Evolutionary conservation across 2,888 invertebrate genomes (phyloP).

Genomic region (Lomographa bimaculata): DNA sequence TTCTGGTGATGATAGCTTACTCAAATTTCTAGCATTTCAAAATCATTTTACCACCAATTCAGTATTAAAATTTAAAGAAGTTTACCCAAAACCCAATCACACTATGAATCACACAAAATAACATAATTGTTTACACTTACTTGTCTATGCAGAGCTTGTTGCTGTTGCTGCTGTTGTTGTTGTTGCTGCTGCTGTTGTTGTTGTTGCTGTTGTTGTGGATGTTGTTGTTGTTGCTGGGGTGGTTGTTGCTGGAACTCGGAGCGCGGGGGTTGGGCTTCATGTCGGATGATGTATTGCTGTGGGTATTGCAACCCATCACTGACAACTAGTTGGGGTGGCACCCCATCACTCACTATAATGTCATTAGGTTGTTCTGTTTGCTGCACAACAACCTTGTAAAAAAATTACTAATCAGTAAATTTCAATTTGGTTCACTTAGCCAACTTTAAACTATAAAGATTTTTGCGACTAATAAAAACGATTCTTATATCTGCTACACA

Average conservation of each 20-base stretch:
- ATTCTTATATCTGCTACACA: no score
- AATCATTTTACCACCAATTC: no score
- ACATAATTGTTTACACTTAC: slow-evolving; percentile 20
- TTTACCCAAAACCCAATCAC: not conserved
- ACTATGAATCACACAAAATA: not conserved
- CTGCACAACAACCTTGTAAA: slow-evolving; percentile 74
- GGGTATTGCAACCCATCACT: slow-evolving; percentile 76
- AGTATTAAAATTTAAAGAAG: no score
- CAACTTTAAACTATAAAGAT: no score
- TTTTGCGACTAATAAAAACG: no score
- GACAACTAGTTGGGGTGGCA: slow-evolving; percentile 70
- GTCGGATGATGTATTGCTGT: slow-evolving; percentile 76
- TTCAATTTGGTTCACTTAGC: no score
- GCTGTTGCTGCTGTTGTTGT: slow-evolving; percentile 53
- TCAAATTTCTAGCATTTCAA: no score
- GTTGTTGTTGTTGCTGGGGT: slow-evolving; percentile 52
- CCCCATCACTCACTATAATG: slow-evolving; percentile 80
- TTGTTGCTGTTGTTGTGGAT: slow-evolving; percentile 52
- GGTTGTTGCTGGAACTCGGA: slow-evolving; percentile 65
- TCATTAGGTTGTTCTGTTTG: slow-evolving; percentile 81
- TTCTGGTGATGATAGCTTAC: no score
- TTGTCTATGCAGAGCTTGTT: slow-evolving; percentile 65
- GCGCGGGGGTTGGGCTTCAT: slow-evolving; percentile 66
- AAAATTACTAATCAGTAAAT: slow-evolving; percentile 3
- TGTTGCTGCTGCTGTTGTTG: slow-evolving; percentile 58